phyloP scores from a whole-genome alignment of 1,140 invertebrate species.

The Anoplophora glabripennis region DNA sequence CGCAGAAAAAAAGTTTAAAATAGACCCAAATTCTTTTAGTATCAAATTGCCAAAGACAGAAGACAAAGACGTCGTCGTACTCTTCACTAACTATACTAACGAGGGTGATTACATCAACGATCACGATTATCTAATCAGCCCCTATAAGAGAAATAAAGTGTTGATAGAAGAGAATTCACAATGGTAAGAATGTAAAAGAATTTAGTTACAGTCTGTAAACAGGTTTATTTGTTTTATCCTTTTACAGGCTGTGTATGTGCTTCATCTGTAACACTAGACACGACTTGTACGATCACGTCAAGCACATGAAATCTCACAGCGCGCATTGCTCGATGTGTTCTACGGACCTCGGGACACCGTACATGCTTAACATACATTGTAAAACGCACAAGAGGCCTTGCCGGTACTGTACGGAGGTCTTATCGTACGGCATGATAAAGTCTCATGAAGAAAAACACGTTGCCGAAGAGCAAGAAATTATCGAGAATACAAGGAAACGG shows the following conservation, averaged over 20 bases:
- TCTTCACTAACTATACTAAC: constrained; percentile 18
- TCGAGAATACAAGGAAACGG: neutral
- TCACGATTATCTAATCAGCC: constrained; percentile 27
- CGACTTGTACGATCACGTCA: neutral
- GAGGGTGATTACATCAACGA: constrained; percentile 26
- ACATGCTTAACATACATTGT: constrained; percentile 8
- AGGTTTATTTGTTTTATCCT: neutral
- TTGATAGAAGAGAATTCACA: neutral
- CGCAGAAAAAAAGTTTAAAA: neutral
- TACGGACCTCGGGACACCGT: neutral
- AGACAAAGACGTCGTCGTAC: constrained; percentile 12
- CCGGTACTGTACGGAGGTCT: neutral
- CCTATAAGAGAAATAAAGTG: constrained; percentile 20
- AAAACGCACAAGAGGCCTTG: neutral
- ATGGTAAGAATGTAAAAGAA: neutral
- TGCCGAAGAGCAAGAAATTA: neutral
- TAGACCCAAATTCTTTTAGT: neutral
- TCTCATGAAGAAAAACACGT: constrained; percentile 2
- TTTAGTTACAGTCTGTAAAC: neutral
- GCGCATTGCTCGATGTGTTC: neutral
- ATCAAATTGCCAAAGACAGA: neutral
- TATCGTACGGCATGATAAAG: neutral
- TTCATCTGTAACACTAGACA: constrained; percentile 5
- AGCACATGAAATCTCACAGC: constrained; percentile 1
- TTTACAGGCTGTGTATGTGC: constrained; percentile 8